Conservation (phyloP, 2,888 invertebrate species). For the Troides aeacus region DNA sequence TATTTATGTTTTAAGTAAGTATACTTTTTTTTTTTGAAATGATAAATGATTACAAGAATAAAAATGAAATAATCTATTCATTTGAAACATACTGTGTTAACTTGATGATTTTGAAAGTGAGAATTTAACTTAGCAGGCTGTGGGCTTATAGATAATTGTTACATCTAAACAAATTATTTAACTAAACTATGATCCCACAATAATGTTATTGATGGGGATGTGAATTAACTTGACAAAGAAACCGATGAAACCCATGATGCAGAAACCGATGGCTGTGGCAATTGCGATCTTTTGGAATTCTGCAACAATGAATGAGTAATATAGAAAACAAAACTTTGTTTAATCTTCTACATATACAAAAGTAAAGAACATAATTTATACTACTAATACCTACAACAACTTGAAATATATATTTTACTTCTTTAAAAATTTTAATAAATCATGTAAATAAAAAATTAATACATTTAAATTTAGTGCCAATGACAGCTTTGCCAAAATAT, state of each 20-base stretch:
- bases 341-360: too few relatives aligned
- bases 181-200: conserved; percentile 87
- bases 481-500: too few relatives aligned
- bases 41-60: background rate
- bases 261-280: conserved; percentile 99
- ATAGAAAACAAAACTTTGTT: too few relatives aligned
- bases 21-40: background rate
- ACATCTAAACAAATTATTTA: conserved; percentile 48
- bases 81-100: conserved; percentile 52
- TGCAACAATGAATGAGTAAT: conserved; percentile 54
- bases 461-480: too few relatives aligned
- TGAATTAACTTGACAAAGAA: conserved; percentile 99
- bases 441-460: too few relatives aligned
- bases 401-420: too few relatives aligned
- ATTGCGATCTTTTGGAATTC: conserved; percentile 99
- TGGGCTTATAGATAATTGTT: conserved; percentile 61
- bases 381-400: background rate
- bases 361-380: background rate
- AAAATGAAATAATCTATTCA: conserved; percentile 70
- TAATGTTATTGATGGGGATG: conserved; percentile 98
- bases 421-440: too few relatives aligned
- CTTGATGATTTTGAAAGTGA: conserved; percentile 42
- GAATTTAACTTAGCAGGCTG: conserved; percentile 59
- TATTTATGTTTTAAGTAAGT: too few relatives aligned
- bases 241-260: conserved; percentile 99